Evolutionary conservation across 2,797 vertebrate genomes (phyloP).

Genomic region (Coracias cyanogaster): DNA sequence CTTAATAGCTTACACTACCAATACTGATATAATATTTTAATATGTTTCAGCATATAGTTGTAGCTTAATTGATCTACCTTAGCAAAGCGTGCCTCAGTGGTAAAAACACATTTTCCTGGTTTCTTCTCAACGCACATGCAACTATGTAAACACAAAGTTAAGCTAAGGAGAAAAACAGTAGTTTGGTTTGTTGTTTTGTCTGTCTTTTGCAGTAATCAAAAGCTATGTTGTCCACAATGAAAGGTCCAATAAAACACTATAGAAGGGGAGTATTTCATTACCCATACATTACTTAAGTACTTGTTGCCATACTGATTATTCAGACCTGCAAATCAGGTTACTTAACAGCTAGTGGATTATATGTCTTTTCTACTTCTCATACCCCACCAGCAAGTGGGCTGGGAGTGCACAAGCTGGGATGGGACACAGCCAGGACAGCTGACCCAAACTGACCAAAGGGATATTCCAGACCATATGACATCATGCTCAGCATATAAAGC

Average conservation of each 20-base stretch:
- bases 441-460: background rate
- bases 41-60: background rate
- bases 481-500: background rate
- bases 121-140: background rate
- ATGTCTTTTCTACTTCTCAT: background rate
- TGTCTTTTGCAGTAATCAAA: background rate
- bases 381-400: background rate
- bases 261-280: background rate
- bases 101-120: rapidly evolving
- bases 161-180: background rate
- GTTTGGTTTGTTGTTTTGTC: background rate
- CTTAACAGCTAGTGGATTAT: background rate
- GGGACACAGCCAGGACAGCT: background rate
- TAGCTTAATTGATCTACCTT: background rate
- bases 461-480: background rate
- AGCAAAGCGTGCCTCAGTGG: background rate
- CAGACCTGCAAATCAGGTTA: background rate
- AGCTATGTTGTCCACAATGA: background rate
- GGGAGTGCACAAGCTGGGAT: background rate
- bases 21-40: background rate
- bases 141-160: background rate
- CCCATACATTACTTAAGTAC: background rate
- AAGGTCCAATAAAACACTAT: background rate
- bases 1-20: background rate
- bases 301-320: background rate